phyloP scores from a whole-genome alignment of 1,140 invertebrate species.

The Hylyphantes graminicola region DNA sequence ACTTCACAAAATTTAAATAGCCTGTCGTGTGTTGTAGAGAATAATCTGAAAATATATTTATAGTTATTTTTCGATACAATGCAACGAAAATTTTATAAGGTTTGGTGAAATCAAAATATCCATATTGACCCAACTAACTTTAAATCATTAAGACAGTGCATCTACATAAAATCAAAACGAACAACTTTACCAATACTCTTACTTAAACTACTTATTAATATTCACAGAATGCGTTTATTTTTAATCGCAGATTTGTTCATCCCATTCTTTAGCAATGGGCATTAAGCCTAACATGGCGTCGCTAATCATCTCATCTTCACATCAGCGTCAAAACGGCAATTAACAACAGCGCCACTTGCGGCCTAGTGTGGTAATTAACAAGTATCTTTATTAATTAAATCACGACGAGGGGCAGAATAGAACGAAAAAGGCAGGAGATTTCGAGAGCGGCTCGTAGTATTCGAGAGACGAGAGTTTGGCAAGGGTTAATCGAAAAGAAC shows the following conservation, averaged over 20 bases:
- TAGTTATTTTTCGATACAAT: too few species aligned
- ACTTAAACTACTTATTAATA: too few species aligned
- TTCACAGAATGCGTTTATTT: not conserved
- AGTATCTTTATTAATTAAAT: constrained; percentile 61
- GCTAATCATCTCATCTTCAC: constrained; percentile 48
- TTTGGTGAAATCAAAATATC: too few species aligned
- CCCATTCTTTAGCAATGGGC: not conserved
- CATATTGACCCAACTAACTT: too few species aligned
- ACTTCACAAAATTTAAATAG: too few species aligned
- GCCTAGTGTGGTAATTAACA: constrained; percentile 55
- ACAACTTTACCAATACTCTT: too few species aligned
- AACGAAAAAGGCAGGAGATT: constrained; percentile 32
- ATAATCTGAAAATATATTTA: too few species aligned
- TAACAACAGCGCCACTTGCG: constrained; percentile 57
- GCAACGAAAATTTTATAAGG: too few species aligned
- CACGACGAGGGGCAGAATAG: not conserved
- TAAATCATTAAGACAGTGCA: too few species aligned
- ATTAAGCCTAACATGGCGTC: constrained; percentile 32
- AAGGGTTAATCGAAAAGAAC: constrained; percentile 27
- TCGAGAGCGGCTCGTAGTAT: constrained; percentile 6
- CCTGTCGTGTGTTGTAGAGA: too few species aligned
- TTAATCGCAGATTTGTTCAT: not conserved
- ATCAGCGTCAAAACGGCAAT: constrained; percentile 44
- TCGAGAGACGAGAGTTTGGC: not conserved
- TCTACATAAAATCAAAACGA: too few species aligned